phyloP scores from a whole-genome alignment of 2,113 vertebrate species.

The Tretioscincus oriximinensis region DNA sequence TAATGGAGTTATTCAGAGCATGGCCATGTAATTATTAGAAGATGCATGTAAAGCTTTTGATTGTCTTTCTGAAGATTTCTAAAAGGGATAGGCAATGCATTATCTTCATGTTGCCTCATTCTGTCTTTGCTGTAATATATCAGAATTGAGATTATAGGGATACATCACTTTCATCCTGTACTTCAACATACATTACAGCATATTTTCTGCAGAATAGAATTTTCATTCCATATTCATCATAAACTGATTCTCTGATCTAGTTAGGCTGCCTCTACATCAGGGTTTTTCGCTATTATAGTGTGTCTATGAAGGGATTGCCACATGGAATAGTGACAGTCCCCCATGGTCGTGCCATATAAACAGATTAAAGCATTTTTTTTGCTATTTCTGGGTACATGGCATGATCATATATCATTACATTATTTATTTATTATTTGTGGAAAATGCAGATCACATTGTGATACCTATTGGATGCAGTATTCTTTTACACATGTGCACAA shows the following conservation, averaged over 20 bases:
- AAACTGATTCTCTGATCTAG: background rate
- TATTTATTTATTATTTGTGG: no score
- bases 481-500: no score
- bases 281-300: no score
- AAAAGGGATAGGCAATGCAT: slow-evolving; percentile 5
- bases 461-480: no score
- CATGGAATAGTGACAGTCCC: no score
- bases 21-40: slow-evolving; percentile 19
- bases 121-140: slow-evolving; percentile 34
- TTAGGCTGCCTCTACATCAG: no score
- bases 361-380: no score
- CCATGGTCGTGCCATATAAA: no score
- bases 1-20: slow-evolving; percentile 1
- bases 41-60: slow-evolving; percentile 15
- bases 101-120: slow-evolving; percentile 42
- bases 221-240: background rate
- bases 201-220: background rate
- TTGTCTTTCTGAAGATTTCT: slow-evolving; percentile 9
- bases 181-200: accelerated
- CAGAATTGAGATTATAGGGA: slow-evolving; percentile 26
- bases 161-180: slow-evolving; percentile 12
- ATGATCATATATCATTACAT: no score
- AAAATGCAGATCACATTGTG: no score
- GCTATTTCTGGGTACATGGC: no score
- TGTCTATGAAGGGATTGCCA: no score